Evolutionary conservation across 2,797 vertebrate genomes (phyloP).

Genomic region (Onychomys leucogaster): DNA sequence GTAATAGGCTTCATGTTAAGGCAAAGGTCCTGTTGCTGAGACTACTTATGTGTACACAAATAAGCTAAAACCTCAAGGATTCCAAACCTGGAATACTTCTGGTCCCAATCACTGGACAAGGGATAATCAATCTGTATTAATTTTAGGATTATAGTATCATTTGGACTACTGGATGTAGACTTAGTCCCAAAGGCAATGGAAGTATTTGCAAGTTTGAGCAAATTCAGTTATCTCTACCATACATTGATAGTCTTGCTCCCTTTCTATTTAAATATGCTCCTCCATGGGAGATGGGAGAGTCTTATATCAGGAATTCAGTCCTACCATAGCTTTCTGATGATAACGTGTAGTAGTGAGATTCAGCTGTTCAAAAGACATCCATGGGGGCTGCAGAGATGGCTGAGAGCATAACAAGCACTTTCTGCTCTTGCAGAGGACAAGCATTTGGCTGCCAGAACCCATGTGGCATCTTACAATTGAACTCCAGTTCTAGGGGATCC

Average conservation of each 20-base stretch:
- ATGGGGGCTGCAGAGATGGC: neutral
- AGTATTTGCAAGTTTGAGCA: neutral
- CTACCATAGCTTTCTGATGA: neutral
- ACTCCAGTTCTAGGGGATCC: neutral
- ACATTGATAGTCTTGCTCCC: neutral
- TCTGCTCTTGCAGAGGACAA: neutral
- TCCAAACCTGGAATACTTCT: neutral
- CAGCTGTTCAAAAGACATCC: neutral
- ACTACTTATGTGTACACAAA: neutral
- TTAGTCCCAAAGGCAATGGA: neutral
- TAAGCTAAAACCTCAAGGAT: neutral
- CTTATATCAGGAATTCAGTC: neutral
- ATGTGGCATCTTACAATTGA: neutral
- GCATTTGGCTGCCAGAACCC: neutral
- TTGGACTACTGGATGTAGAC: neutral
- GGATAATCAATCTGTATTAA: neutral
- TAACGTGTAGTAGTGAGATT: neutral
- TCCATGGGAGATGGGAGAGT: neutral
- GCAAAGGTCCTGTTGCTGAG: neutral
- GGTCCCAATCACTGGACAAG: neutral
- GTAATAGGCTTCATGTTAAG: neutral
- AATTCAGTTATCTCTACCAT: neutral
- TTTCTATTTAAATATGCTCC: neutral
- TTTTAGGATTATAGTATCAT: neutral
- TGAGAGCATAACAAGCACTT: neutral